Base-by-base conservation (phyloP, 2,888 invertebrate genomes). In the Poecilus cupreus region DNA sequence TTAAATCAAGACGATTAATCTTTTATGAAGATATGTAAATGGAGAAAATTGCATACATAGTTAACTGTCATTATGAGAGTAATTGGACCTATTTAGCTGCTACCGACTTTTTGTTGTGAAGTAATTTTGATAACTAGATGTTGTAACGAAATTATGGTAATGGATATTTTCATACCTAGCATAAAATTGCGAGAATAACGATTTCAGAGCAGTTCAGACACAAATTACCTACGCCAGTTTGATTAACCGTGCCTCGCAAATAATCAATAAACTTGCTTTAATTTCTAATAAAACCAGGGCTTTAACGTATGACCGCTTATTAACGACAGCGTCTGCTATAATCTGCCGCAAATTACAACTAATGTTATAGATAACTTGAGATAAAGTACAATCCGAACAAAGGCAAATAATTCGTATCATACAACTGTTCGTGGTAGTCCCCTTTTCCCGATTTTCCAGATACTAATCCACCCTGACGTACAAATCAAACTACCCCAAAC, bases 1-100 rank as follows among this genome's bases (percentile, higher is more conserved):
- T 46, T 72, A 43, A 72, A 72, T 72, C 46, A 46, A 43, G 72
- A 46, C 46, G 72, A 72, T 72, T 72, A 72, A 72, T 72, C 72
- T 72, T n/a, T 72, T 72, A 72, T 72, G 46, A 72, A 72, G 72
- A 72, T 72, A 72, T 72, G 72, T 72, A 72, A 72, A 68, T 68
- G 37, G 37, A 24, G 6, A 20, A 68, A 68, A 72, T 72, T 72
- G 72, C 46, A 72, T 24, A 72, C 46, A 72, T 72, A 72, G 72
- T 72, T 72, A 72, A 46, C 72, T 72, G 46, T 46, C 72, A 72
- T 72, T 72, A 72, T 46, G 24, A 13, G 72, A 72, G 72, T 72
- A 72, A 72, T 72, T 72, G 72, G 46, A 6, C 46, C 24, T 46
- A 72, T 72, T 72, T 72, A 72, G 46, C 72, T 46, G 46, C 72